A percentile compares a stretch with the other conserved stretches of the same genome.
These are phyloP conservation scores for Pithys albifrons DNA, from an alignment of 2,113 vertebrate species.

Conservation along the genomic window DNA sequence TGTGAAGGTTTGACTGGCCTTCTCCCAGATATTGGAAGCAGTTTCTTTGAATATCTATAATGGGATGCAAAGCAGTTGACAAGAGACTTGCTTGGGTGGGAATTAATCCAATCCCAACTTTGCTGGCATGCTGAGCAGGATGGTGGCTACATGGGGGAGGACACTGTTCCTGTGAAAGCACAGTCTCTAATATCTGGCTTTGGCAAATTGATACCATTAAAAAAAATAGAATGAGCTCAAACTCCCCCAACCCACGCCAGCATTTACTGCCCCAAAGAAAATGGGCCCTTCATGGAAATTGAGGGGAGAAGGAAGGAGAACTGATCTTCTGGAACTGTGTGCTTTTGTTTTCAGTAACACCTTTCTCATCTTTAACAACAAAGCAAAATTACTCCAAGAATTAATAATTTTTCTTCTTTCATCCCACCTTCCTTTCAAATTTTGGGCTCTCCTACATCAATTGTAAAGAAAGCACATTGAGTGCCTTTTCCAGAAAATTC, in stretches of 20 bases:
- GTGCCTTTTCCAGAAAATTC: not conserved
- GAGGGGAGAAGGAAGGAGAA: not conserved
- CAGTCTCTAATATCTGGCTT: not conserved
- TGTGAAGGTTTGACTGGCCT: not conserved
- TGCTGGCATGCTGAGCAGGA: fast-evolving
- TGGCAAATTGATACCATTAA: not conserved
- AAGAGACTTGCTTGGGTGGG: not conserved
- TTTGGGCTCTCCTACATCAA: not conserved
- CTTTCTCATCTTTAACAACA: not conserved
- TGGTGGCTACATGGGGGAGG: not conserved
- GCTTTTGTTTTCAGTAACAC: not conserved
- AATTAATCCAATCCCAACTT: not conserved
- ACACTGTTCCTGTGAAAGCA: not conserved
- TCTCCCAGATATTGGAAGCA: not conserved
- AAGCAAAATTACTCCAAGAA: not conserved
- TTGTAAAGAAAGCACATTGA: not conserved
- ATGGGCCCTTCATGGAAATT: not conserved
- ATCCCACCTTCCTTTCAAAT: not conserved
- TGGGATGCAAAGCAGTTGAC: not conserved
- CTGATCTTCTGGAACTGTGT: not conserved
- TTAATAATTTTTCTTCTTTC: not conserved
- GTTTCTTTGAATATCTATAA: not conserved
- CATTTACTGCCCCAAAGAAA: not conserved
- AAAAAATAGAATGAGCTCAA: not conserved
- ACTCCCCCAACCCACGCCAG: not conserved